Evolutionary conservation across 2,888 invertebrate genomes (phyloP).

Genomic region (Noctua janthe): DNA sequence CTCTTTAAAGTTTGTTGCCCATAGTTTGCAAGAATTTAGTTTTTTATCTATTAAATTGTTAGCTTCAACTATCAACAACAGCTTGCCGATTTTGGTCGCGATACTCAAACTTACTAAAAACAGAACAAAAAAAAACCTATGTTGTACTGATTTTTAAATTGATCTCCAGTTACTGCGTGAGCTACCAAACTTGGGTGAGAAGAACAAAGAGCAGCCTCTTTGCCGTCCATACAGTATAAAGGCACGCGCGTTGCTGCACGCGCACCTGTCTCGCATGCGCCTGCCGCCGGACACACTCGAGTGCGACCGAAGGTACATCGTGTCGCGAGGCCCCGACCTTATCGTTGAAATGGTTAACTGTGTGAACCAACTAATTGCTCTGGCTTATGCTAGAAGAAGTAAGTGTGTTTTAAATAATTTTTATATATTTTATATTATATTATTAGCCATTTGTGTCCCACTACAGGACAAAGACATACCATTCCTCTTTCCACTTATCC

Average conservation of each 20-base stretch:
- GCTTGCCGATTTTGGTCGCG: neutral
- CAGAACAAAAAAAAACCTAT: neutral
- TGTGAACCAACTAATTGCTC: constrained; percentile 97
- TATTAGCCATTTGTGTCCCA: neutral
- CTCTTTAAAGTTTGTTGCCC: neutral
- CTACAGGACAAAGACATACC: neutral
- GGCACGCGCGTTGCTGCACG: constrained; percentile 98
- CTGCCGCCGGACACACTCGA: constrained; percentile 95
- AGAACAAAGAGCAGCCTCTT: constrained; percentile 98
- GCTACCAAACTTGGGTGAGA: constrained; percentile 97
- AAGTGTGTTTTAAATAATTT: constrained; percentile 78
- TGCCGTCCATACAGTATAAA: constrained; percentile 98
- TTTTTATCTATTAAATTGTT: neutral
- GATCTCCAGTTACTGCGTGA: constrained; percentile 95
- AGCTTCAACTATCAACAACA: neutral
- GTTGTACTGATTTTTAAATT: neutral
- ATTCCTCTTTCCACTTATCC: neutral
- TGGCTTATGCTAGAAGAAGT: constrained; percentile 97
- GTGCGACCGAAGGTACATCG: constrained; percentile 95
- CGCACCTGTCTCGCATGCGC: constrained; percentile 96
- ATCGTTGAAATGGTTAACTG: constrained; percentile 99
- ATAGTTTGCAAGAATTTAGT: neutral
- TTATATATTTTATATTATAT: neutral
- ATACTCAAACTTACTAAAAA: neutral
- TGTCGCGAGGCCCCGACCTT: constrained; percentile 97